These are phyloP conservation scores for Zaprionus camerounensis DNA, from an alignment of 1,140 invertebrate species.

Conservation along the genomic window DNA sequence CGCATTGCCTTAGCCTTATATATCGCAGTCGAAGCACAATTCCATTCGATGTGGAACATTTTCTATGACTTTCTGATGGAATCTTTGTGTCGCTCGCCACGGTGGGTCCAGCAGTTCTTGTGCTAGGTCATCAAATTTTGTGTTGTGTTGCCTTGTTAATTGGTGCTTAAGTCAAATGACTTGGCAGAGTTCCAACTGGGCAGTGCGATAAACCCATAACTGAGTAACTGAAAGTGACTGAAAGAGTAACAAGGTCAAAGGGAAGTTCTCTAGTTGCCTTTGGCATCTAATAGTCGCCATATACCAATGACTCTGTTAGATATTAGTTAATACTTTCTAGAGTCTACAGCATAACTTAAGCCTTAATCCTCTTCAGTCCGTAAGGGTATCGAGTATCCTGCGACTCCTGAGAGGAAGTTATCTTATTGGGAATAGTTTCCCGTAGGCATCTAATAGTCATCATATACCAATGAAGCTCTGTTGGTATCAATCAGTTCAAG, in stretches of 20 bases:
- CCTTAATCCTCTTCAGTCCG: no score
- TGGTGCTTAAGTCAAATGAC: conserved; percentile 76
- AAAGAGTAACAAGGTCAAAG: neutral
- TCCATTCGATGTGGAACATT: conserved; percentile 57
- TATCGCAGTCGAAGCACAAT: conserved; percentile 45
- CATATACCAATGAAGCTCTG: no score
- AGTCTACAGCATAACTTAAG: no score
- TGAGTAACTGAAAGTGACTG: neutral
- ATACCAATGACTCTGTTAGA: no score
- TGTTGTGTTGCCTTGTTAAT: conserved; percentile 53
- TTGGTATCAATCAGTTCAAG: neutral
- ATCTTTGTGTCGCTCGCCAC: conserved; percentile 69
- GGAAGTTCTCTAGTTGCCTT: neutral
- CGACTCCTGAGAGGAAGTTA: no score
- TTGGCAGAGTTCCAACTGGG: conserved; percentile 15
- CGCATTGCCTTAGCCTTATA: conserved; percentile 45
- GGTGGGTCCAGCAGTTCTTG: conserved; percentile 51
- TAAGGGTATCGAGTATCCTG: neutral
- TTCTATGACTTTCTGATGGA: conserved; percentile 62
- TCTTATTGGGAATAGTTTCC: no score
- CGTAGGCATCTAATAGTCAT: no score
- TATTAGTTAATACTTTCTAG: no score
- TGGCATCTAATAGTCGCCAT: no score
- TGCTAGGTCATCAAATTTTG: conserved; percentile 42
- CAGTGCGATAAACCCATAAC: neutral